These are phyloP conservation scores for Shinisaurus crocodilurus DNA, from an alignment of 2,113 vertebrate genomes.

Conservation along the genomic window DNA sequence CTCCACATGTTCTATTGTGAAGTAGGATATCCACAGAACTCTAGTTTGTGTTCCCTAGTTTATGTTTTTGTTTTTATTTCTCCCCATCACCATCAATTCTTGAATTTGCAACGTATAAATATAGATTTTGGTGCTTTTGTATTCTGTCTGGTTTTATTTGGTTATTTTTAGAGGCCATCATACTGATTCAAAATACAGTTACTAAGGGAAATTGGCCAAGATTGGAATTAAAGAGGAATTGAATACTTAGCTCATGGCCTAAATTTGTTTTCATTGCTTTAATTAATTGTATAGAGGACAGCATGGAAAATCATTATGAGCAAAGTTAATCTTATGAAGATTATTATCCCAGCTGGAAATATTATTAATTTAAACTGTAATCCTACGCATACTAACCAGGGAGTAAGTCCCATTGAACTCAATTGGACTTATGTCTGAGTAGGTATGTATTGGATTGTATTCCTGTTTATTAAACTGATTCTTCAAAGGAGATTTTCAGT, in stretches of 20 bases:
- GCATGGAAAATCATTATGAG: background rate
- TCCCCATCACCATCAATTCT: too few species aligned
- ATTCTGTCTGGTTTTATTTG: background rate
- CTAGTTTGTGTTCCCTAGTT: too few species aligned
- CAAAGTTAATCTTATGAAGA: background rate
- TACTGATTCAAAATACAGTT: background rate
- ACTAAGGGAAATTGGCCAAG: background rate
- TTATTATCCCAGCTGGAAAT: conserved; percentile 16
- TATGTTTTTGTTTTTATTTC: too few species aligned
- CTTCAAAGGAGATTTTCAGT: background rate
- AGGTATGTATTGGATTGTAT: background rate
- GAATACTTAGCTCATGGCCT: background rate
- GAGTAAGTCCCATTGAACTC: background rate
- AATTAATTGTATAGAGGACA: conserved; percentile 18
- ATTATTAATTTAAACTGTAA: conserved; percentile 14
- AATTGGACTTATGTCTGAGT: background rate
- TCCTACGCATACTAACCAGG: background rate
- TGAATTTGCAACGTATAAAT: too few species aligned
- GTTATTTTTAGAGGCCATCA: background rate
- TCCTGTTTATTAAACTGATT: conserved; percentile 20
- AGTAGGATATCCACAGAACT: too few species aligned
- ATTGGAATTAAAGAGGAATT: conserved; percentile 10
- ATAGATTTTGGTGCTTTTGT: too few species aligned
- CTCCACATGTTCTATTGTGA: too few species aligned
- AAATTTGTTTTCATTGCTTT: background rate